Base-by-base conservation (phyloP, 2,888 invertebrate genomes). In the Gymnocheta viridis region DNA sequence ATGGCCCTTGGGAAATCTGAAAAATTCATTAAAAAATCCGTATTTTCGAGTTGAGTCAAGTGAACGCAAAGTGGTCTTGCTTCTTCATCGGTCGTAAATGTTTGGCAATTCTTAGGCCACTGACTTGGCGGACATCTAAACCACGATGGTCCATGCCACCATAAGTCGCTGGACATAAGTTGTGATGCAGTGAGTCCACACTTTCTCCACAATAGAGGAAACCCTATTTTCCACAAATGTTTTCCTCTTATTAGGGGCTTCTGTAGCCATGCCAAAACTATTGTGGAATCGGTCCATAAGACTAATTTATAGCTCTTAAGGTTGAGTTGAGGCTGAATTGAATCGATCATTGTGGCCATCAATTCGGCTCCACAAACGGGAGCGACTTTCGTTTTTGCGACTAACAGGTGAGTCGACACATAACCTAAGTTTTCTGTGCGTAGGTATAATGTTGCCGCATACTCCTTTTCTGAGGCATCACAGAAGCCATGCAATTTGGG, bases 331-430 rank as follows among this genome's bases (percentile, higher is more conserved):
- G n/a, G n/a, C n/a, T n/a, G n/a, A n/a, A n/a, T n/a, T n/a, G n/a
- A n/a, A n/a, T n/a, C n/a, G n/a, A n/a, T n/a, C n/a, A n/a, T n/a
- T n/a, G n/a, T n/a, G n/a, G n/a, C n/a, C n/a, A n/a, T n/a, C n/a
- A n/a, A n/a, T n/a, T n/a, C n/a, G n/a, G n/a, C n/a, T n/a, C n/a
- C n/a, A n/a, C n/a, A n/a, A n/a, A 66, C 47, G 6, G 66, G 47
- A 1, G 66, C 66, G 0, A 66, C 66, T 14, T 24, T 66, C 1
- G 66, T 49, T 67, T 67, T 51, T 1, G 67, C 67, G 19, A 47
- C 0, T 2, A 67, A n/a, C 0, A 67, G 22, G 3, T 64, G 64
- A 17, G 41, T 5, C 2, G 44, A 27, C 0, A 44, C 64, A 17
- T 4, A 2, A 7, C 47, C 47, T 1, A 5, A 1, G 4, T 24